phyloP scores from a whole-genome alignment of 1,140 invertebrate genomes.

The Penaeus japonicus region DNA sequence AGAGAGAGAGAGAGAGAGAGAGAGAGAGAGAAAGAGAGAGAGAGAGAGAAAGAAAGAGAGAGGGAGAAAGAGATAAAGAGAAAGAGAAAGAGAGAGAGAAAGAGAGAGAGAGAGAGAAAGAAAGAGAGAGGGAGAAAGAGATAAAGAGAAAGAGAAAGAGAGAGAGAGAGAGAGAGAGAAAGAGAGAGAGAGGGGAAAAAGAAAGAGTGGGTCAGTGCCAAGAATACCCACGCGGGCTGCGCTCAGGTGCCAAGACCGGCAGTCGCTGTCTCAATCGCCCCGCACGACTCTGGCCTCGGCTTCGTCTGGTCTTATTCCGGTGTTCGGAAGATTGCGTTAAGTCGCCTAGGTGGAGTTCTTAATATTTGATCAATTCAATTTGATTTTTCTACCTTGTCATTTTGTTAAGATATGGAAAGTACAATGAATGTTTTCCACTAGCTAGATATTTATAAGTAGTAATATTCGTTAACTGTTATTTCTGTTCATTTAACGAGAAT shows the following conservation, averaged over 20 bases:
- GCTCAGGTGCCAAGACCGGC: constrained; percentile 35
- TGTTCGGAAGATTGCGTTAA: too few species aligned
- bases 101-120: background rate
- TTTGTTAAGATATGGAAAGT: too few species aligned
- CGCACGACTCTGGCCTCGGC: background rate
- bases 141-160: background rate
- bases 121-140: background rate
- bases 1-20: background rate
- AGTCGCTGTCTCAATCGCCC: background rate
- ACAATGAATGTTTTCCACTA: too few species aligned
- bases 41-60: background rate
- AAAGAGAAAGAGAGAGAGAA: background rate
- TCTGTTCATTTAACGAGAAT: too few species aligned
- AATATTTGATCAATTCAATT: too few species aligned
- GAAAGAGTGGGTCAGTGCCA: constrained; percentile 39
- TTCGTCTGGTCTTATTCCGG: too few species aligned
- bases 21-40: background rate
- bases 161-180: background rate
- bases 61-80: background rate
- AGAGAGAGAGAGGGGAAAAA: background rate
- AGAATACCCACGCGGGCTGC: constrained; percentile 30
- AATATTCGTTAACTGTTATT: too few species aligned
- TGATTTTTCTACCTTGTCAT: too few species aligned
- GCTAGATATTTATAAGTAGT: too few species aligned
- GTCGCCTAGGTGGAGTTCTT: too few species aligned